Base-by-base conservation (phyloP, 2,113 vertebrate genomes). In the Notarius quadriscutis region DNA sequence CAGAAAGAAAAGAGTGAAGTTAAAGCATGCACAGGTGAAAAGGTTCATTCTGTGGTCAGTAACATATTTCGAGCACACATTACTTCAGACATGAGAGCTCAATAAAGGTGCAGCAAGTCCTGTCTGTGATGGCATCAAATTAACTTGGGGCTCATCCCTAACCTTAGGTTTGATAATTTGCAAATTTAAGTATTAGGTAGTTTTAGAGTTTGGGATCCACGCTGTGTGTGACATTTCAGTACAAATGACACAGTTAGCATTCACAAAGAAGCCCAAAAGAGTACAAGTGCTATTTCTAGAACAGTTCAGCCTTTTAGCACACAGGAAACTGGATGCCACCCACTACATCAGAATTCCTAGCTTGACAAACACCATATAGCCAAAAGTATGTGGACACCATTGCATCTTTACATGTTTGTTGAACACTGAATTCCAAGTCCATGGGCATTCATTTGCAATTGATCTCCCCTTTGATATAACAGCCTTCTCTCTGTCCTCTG, bases 21-120 rank as follows among this genome's bases (percentile, higher is more conserved):
- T 81, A 87, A 88, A 83, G 72, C 72, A 84, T 62, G 50, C 41
- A 62, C 41, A 62, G 22, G 55, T 41, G 51, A 62, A 48, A 25
- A 27, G 60, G 50, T 9, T 1, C 53, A 34, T n/a, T 57, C 57
- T 74, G 50, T 67, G 30, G 50, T 53, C 75, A 71, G 2, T 62
- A 5, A 22, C 27, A 20, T 34, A 27, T 20, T 78, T 41, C 22
- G 30, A 62, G 30, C 27, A 41, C 53, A 34, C 17, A 6, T 62
- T 62, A 81, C 30, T 11, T 34, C 27, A 58, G 17, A 60, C 30
- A 22, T 22, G 57, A 81, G 8, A 10, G 30, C 30, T 60, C 30
- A 20, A 30, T 18, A 58, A 30, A 57, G 51, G 15, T 27, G 6
- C 51, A 78, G 25, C 25, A 78, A 27, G 51, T 78, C 51, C 20